Base-by-base conservation (phyloP, 2,888 invertebrate species). In the Harpalus rufipes region DNA sequence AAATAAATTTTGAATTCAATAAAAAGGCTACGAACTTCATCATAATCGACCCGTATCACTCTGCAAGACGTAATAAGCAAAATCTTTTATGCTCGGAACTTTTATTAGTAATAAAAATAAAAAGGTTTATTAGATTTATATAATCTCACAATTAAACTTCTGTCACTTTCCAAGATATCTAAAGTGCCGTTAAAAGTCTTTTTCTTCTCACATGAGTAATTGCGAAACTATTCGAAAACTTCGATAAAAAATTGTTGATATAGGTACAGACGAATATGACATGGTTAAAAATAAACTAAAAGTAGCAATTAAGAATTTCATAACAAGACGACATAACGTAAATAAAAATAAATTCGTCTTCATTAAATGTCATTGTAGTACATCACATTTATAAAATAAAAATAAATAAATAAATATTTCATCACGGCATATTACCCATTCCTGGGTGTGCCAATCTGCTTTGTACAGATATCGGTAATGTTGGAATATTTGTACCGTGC, bases 301-400 rank as follows among this genome's bases (percentile, higher is more conserved):
- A 68, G 41, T 68, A 68, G 68, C 68, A 68, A 68, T 68, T 68
- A 41, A 68, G 39, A 41, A 68, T 39, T 39, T 68, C 68, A 14
- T 32, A 68, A 68, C 68, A 68, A 39, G 68, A 21, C 68, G n/a
- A 68, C 68, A 63, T 63, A 14, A 14, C 14, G 41, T 39, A 68
- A 68, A 68, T 68, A 68, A 68, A 68, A 68, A 68, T 68, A 39
- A 68, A 32, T 68, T 39, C 39, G 32, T 32, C 39, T 68, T 25
- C 39, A 68, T 68, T 39, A 68, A 68, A 68, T 68, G 68, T 32
- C 68, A 68, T 68, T 39, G n/a, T 41, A n/a, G 32, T 63, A 63
- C n/a, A n/a, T n/a, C n/a, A n/a, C n/a, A n/a, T n/a, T n/a, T n/a
- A n/a, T n/a, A n/a, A n/a, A n/a, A n/a, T n/a, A n/a, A n/a, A n/a